Evolutionary conservation across 2,888 invertebrate genomes (phyloP).

Genomic region (Tinea pellionella): DNA sequence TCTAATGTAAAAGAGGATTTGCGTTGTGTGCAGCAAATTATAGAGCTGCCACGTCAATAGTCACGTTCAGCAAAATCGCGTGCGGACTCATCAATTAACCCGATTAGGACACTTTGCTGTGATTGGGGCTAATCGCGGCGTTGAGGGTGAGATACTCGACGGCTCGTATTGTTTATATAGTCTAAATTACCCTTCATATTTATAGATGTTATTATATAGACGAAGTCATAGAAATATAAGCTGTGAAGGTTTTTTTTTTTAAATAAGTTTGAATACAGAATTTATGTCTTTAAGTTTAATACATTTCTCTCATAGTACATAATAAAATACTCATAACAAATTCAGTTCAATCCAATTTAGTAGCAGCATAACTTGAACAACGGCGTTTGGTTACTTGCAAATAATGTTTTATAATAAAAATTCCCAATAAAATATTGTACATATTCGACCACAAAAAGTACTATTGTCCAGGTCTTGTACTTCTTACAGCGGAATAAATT

Average conservation of each 20-base stretch:
- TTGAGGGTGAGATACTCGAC: not conserved
- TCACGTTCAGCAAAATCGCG: slow-evolving; percentile 15
- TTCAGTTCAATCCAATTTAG: not conserved
- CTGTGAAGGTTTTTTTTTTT: too few relatives aligned
- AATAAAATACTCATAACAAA: too few relatives aligned
- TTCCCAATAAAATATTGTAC: not conserved
- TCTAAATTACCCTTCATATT: not conserved
- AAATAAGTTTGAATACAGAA: too few relatives aligned
- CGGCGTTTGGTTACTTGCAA: not conserved
- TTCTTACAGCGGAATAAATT: slow-evolving; percentile 12
- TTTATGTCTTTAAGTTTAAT: too few relatives aligned
- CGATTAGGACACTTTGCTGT: slow-evolving; percentile 44
- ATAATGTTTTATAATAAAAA: not conserved
- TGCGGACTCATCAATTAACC: slow-evolving; percentile 45
- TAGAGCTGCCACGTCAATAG: slow-evolving; percentile 10
- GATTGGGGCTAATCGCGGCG: slow-evolving; percentile 47
- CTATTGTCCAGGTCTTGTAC: not conserved
- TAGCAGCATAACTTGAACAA: not conserved
- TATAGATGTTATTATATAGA: not conserved
- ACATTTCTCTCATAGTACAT: too few relatives aligned
- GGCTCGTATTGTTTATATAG: not conserved
- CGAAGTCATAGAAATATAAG: too few relatives aligned
- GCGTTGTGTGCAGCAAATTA: slow-evolving; percentile 11
- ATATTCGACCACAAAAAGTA: not conserved
- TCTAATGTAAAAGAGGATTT: slow-evolving; percentile 2